phyloP scores from a whole-genome alignment of 2,113 vertebrate species.

The Siniperca knerii region DNA sequence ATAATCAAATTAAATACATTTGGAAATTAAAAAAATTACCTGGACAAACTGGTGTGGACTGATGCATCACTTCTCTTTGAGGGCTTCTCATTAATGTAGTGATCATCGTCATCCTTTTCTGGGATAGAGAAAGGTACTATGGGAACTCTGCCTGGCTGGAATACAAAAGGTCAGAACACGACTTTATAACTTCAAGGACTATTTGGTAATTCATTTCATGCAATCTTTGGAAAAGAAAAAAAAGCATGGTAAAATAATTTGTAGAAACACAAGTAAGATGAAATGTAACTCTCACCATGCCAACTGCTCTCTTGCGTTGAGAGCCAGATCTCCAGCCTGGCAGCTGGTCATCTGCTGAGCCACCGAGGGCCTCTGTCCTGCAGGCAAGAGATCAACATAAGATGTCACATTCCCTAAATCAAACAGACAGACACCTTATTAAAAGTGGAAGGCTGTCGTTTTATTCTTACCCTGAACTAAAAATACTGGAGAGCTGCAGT shows the following conservation, averaged over 20 bases:
- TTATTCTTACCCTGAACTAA: constrained; percentile 76
- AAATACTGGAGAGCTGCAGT: constrained; percentile 75
- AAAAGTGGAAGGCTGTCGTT: neutral
- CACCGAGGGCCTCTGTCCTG: constrained; percentile 67
- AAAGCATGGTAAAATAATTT: neutral
- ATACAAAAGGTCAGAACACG: constrained; percentile 4
- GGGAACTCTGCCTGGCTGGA: constrained; percentile 79
- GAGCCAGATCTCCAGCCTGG: constrained; percentile 73
- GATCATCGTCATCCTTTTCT: constrained; percentile 70
- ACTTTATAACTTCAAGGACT: neutral
- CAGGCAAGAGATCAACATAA: neutral
- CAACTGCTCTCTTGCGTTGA: constrained; percentile 68
- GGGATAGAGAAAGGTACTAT: constrained; percentile 80
- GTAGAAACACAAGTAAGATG: neutral
- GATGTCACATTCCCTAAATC: neutral
- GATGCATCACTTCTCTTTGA: constrained; percentile 57
- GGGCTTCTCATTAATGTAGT: constrained; percentile 26
- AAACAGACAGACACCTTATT: neutral
- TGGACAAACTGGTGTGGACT: constrained; percentile 59
- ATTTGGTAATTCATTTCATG: neutral
- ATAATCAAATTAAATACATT: neutral
- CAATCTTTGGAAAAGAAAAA: neutral
- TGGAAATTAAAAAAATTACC: constrained; percentile 59
- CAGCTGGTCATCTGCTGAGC: constrained; percentile 69
- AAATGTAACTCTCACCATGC: constrained; percentile 65